Conservation (phyloP, 2,113 vertebrate genomes). For the Irena cyanogastra region DNA sequence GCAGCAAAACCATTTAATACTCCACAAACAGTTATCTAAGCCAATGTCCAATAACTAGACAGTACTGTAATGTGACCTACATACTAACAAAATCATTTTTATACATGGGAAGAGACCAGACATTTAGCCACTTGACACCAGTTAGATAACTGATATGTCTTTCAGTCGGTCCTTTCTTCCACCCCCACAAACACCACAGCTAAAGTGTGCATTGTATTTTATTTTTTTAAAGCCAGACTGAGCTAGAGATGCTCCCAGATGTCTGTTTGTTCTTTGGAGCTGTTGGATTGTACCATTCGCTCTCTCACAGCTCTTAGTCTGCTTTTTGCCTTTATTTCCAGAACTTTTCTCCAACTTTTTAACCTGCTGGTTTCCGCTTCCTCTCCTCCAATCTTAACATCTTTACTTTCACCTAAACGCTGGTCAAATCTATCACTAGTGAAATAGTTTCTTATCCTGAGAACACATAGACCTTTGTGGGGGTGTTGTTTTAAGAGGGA, state of each 20-base stretch:
- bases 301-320: not conserved
- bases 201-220: not conserved
- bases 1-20: conserved; percentile 98
- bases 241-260: not conserved
- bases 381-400: not conserved
- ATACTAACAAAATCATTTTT: conserved; percentile 90
- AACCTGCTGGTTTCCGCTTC: not conserved
- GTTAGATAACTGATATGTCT: conserved; percentile 76
- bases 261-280: not conserved
- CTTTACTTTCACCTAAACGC: not conserved
- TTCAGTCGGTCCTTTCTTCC: not conserved
- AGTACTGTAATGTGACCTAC: conserved; percentile 94
- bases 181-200: not conserved
- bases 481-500: not conserved
- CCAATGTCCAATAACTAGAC: conserved; percentile 93
- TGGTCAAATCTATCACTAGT: not conserved
- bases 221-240: not conserved
- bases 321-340: not conserved
- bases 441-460: not conserved
- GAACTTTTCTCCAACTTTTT: not conserved
- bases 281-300: not conserved
- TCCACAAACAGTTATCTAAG: conserved; percentile 97
- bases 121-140: conserved; percentile 77
- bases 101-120: conserved; percentile 71
- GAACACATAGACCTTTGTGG: not conserved